Conservation (phyloP, 2,113 vertebrate genomes). For the Neomonachus schauinslandi region DNA sequence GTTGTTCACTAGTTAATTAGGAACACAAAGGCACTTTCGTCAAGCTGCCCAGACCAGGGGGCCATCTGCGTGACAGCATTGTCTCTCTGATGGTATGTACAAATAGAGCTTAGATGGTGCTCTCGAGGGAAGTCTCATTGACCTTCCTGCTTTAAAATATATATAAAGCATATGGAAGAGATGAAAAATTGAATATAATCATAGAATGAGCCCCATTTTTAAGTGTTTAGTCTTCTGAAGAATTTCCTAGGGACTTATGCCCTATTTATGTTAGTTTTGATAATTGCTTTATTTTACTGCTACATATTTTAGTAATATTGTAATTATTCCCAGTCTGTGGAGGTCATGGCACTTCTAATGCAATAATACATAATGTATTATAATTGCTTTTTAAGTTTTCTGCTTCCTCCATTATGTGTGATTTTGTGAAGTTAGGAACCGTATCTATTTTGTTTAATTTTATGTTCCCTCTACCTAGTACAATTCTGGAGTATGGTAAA, state of each 20-base stretch:
- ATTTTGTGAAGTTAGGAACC: not conserved
- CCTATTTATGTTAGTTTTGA: constrained; percentile 55
- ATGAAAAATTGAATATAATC: not conserved
- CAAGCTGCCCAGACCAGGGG: constrained; percentile 79
- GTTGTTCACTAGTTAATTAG: constrained; percentile 85
- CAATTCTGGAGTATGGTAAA: not conserved
- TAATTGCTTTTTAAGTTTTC: not conserved
- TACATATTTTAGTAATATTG: constrained; percentile 30
- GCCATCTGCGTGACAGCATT: constrained; percentile 80
- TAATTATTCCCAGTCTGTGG: constrained; percentile 8
- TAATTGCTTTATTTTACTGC: constrained; percentile 37
- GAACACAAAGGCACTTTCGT: constrained; percentile 78
- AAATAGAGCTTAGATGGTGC: constrained; percentile 55
- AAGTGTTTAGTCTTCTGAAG: constrained; percentile 29
- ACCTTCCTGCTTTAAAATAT: constrained; percentile 47
- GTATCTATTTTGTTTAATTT: not conserved
- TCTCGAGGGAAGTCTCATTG: constrained; percentile 65
- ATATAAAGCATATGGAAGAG: constrained; percentile 38
- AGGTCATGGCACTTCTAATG: constrained; percentile 4
- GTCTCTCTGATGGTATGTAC: constrained; percentile 65
- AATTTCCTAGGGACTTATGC: not conserved
- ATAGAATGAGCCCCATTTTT: not conserved
- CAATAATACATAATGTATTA: not conserved
- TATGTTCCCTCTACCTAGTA: not conserved
- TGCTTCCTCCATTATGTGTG: not conserved